Conservation (phyloP, 2,888 invertebrate genomes). For the Selenia dentaria region DNA sequence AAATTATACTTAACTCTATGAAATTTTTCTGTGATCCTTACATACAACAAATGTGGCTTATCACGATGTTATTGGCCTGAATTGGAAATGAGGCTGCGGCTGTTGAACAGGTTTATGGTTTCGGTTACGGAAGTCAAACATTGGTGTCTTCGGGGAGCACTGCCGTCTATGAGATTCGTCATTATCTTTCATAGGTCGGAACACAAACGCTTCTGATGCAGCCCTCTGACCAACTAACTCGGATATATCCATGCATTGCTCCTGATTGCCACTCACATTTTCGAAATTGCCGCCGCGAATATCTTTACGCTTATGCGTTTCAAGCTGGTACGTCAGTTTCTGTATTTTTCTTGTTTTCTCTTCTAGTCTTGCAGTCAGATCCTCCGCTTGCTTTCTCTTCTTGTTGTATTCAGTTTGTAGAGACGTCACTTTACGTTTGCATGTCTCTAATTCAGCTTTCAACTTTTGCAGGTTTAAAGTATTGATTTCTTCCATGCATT, state of each 20-base stretch:
- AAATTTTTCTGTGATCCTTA: background rate
- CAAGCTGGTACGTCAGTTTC: slow-evolving; percentile 73
- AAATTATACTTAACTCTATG: slow-evolving; percentile 4
- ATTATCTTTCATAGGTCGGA: slow-evolving; percentile 64
- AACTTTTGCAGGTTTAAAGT: slow-evolving; percentile 70
- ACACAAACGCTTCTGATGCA: slow-evolving; percentile 65
- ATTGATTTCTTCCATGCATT: slow-evolving; percentile 76
- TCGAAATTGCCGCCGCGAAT: slow-evolving; percentile 58
- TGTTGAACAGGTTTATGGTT: slow-evolving; percentile 32
- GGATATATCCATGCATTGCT: slow-evolving; percentile 72
- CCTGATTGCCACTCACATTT: slow-evolving; percentile 51
- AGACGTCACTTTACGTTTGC: slow-evolving; percentile 70
- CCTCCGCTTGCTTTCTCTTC: slow-evolving; percentile 74
- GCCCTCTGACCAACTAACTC: slow-evolving; percentile 68
- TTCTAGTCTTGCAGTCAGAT: slow-evolving; percentile 68
- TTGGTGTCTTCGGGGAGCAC: slow-evolving; percentile 70
- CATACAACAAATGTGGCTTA: background rate
- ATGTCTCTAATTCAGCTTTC: slow-evolving; percentile 75
- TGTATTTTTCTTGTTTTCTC: slow-evolving; percentile 76
- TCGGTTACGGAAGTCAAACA: slow-evolving; percentile 70
- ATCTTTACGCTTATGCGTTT: slow-evolving; percentile 70
- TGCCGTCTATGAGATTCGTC: slow-evolving; percentile 53
- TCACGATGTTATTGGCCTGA: slow-evolving; percentile 63
- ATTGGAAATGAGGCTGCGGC: slow-evolving; percentile 58
- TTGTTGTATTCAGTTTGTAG: slow-evolving; percentile 72